These are phyloP conservation scores for Hapalemur alaotrensis DNA, from an alignment of 2,797 vertebrate species.

Conservation along the genomic window DNA sequence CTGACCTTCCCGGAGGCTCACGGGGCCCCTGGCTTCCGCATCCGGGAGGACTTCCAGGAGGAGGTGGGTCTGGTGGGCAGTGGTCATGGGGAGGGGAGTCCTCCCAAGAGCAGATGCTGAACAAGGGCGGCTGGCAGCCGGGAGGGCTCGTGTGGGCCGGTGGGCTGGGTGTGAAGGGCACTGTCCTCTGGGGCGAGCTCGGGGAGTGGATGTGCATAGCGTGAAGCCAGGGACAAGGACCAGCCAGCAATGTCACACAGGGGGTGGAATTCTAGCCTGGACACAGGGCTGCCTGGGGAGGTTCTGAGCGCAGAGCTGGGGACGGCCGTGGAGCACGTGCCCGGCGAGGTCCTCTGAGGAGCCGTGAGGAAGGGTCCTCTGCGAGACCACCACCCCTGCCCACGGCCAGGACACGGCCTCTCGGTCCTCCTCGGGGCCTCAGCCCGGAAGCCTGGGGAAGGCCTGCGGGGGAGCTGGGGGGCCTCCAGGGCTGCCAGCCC, in stretches of 20 bases:
- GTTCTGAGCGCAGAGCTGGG: accelerated
- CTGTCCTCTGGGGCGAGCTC: accelerated
- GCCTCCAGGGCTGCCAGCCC: neutral
- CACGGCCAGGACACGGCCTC: neutral
- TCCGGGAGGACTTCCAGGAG: accelerated
- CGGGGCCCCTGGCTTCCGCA: accelerated
- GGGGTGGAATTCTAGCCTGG: neutral
- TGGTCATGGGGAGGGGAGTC: accelerated
- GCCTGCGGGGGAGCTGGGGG: no score
- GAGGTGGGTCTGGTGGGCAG: accelerated
- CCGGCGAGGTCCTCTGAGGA: accelerated
- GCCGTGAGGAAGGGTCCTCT: neutral
- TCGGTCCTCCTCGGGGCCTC: neutral
- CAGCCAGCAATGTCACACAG: accelerated
- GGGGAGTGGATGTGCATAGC: accelerated
- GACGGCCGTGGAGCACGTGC: accelerated
- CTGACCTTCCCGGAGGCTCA: accelerated
- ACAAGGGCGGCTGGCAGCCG: accelerated
- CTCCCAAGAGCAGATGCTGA: no score
- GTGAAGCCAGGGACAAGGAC: no score
- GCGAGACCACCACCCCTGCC: neutral
- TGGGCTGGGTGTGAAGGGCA: accelerated
- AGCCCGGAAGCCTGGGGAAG: neutral
- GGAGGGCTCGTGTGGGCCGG: accelerated
- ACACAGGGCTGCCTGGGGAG: neutral